Evolutionary conservation across 2,888 invertebrate genomes (phyloP), one percentile per base, ranked within the genome.

Genomic region (Cephus pygmeus): DNA sequence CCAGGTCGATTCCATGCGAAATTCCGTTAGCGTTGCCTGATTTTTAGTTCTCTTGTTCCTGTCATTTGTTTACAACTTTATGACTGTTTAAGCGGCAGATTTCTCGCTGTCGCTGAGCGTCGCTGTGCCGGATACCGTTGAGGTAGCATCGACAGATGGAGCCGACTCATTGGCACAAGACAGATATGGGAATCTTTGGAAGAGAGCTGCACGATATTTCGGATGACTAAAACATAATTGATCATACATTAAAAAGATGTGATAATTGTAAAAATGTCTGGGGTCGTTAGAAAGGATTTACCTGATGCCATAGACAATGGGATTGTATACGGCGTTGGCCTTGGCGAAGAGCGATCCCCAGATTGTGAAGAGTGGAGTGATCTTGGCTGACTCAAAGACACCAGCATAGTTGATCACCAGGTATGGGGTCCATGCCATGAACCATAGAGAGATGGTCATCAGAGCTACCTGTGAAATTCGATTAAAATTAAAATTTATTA

Each of bases 331-430:
- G 82, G 97, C 96, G 87, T 97, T 97, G 81, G 97, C 96, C 92
- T 98, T 98, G 80, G 98, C 98, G 90, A 98, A 97, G 85, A 98
- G 94, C 68, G 98, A 97, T 76, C 97, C 96, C 96, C 97, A 97
- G 91, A 97, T 97, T 77, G 97, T 97, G 83, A 95, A 95, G 83
- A 97, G 92, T 30, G 97, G 97, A 83, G 94, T 96, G 85, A 97
- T 95, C 74, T 94, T 94, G 73, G 93, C 93, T 79, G 94, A 94
- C 86, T 96, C 95, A 88, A 97, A 96, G 78, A 97, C 94, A 73
- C 97, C 97, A 81, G 95, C 93, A 88, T 93, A 95, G 91, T 97
- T 97, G 88, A 97, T 96, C 77, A 97, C 94, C 83, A 97, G 92
- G 88, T 97, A 98, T 12, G 97, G 97, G 34, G 97, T 97, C 98